Conservation (phyloP, 2,797 vertebrate genomes). For the Aythya fuligula region DNA sequence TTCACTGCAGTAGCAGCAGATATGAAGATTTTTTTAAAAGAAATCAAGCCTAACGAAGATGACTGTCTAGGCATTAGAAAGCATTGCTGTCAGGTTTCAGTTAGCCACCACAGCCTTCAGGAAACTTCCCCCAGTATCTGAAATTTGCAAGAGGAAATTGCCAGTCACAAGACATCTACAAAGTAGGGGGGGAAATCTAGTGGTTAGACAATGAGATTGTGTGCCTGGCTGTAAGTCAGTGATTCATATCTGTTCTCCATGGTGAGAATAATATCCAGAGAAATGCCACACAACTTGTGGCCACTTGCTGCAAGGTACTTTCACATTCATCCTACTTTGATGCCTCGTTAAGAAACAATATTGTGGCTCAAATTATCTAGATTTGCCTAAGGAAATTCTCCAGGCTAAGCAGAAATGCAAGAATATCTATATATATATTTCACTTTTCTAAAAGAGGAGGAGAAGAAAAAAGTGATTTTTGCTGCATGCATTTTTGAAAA, state of each 20-base stretch:
- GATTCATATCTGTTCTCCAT: fast-evolving
- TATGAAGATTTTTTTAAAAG: not conserved
- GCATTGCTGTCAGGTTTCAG: not conserved
- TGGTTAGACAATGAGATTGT: not conserved
- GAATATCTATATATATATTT: not conserved
- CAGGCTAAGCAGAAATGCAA: not conserved
- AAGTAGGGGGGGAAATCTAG: not conserved
- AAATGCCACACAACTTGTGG: not conserved
- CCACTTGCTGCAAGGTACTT: not conserved
- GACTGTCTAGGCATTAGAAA: not conserved
- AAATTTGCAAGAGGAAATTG: not conserved
- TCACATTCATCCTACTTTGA: not conserved
- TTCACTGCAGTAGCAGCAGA: not conserved
- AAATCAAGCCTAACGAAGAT: not conserved
- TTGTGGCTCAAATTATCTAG: not conserved
- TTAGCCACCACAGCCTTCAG: not conserved
- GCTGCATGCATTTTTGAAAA: not conserved
- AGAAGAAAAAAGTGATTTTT: not conserved
- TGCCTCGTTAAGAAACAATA: fast-evolving
- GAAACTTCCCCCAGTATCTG: not conserved
- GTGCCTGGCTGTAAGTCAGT: not conserved
- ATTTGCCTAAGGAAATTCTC: not conserved
- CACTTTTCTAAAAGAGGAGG: not conserved
- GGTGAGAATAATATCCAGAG: not conserved
- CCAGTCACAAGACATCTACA: not conserved